phyloP scores from a whole-genome alignment of 2,888 invertebrate species.

The Resseliella maxima region DNA sequence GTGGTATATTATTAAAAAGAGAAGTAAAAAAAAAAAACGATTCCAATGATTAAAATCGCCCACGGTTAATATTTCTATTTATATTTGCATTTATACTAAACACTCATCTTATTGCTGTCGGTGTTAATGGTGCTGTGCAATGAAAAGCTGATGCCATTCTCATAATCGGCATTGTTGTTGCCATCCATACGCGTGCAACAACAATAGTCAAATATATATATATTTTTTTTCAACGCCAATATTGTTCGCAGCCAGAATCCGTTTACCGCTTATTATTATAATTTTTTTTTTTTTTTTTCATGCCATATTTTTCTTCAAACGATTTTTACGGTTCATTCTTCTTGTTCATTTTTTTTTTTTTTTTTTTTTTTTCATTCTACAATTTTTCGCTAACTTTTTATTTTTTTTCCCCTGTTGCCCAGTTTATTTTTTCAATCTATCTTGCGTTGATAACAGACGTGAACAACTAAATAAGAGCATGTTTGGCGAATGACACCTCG shows the following conservation, averaged over 20 bases:
- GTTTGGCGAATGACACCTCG: constrained; percentile 60
- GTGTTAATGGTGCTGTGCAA: not conserved
- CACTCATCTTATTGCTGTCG: constrained; percentile 37
- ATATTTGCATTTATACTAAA: constrained; percentile 36
- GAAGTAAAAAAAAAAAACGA: not conserved
- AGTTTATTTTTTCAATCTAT: constrained; percentile 37
- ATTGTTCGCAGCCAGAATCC: constrained; percentile 29
- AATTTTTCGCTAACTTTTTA: constrained; percentile 7
- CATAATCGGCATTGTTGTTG: not conserved
- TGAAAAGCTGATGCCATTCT: not conserved
- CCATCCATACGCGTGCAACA: constrained; percentile 5
- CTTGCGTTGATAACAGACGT: constrained; percentile 43
- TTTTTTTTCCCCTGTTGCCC: not conserved
- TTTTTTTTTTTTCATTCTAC: not conserved
- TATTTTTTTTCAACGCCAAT: constrained; percentile 2
- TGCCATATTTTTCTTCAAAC: constrained; percentile 4
- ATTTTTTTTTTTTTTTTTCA: not conserved
- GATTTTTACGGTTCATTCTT: not conserved
- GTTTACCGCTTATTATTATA: constrained; percentile 6
- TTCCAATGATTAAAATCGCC: constrained; percentile 56
- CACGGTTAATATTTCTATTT: constrained; percentile 54
- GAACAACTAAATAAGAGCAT: constrained; percentile 56
- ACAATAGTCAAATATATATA: not conserved
- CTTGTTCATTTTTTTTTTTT: not conserved
- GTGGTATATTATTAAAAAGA: constrained; percentile 27